Percentiles rank a stretch among this genome's conserved stretches.
Conservation (phyloP, 2,888 invertebrate species). For the Hedya salicella region DNA sequence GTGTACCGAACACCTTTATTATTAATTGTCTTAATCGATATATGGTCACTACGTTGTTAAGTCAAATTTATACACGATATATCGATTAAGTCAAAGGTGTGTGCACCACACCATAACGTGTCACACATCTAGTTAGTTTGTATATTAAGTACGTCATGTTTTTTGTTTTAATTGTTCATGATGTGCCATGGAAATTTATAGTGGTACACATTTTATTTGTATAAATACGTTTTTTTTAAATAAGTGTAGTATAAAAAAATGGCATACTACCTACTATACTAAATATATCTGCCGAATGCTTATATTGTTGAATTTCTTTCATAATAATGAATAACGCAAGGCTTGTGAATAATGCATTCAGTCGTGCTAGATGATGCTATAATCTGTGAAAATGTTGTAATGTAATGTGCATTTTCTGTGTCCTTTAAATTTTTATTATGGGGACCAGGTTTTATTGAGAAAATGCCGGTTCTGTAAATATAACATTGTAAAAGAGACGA, state of each 20-base stretch:
- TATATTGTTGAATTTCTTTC: conserved; percentile 45
- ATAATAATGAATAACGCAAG: conserved; percentile 54
- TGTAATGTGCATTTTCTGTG: conserved; percentile 16
- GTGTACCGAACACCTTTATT: not conserved
- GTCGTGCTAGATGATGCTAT: conserved; percentile 23
- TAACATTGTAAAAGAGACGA: conserved; percentile 22
- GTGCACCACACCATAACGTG: no score
- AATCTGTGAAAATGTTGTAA: not conserved
- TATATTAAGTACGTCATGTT: no score
- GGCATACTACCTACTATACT: conserved; percentile 1
- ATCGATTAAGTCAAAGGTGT: no score
- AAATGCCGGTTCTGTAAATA: conserved; percentile 46
- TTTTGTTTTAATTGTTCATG: not conserved
- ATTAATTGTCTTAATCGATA: not conserved
- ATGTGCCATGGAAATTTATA: not conserved
- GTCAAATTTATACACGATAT: not conserved
- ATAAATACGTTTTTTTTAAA: not conserved
- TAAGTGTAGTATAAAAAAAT: not conserved
- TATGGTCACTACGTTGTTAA: not conserved
- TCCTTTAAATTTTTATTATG: conserved; percentile 41
- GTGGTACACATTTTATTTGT: no score
- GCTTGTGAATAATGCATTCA: conserved; percentile 73
- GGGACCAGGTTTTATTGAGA: conserved; percentile 47
- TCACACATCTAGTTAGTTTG: no score
- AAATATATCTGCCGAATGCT: conserved; percentile 12